phyloP scores from a whole-genome alignment of 2,797 vertebrate genomes.

The Labroides dimidiatus region DNA sequence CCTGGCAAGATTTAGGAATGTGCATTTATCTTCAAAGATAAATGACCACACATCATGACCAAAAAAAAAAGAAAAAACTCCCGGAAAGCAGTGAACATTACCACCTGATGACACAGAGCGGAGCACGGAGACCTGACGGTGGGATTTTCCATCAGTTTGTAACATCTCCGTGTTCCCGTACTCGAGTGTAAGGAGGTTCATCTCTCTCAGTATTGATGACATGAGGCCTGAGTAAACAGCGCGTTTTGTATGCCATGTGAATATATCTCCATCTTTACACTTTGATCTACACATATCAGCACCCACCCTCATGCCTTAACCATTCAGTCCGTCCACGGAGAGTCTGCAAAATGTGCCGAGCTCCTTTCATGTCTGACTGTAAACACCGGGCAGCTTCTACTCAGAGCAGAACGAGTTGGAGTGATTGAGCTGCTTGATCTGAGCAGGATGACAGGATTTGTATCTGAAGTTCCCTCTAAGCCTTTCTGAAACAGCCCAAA shows the following conservation, averaged over 20 bases:
- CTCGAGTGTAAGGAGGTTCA: not conserved
- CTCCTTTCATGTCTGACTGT: constrained; percentile 65
- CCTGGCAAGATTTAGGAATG: constrained; percentile 13
- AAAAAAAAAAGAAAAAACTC: constrained; percentile 19
- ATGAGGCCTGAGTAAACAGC: constrained; percentile 66
- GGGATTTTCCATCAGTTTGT: constrained; percentile 35
- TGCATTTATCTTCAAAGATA: constrained; percentile 10
- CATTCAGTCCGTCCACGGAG: constrained; percentile 50
- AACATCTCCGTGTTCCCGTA: not conserved
- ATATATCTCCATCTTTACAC: constrained; percentile 44
- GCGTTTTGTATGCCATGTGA: constrained; percentile 49
- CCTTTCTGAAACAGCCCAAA: constrained; percentile 85
- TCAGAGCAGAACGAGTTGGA: constrained; percentile 44
- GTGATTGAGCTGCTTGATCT: constrained; percentile 71
- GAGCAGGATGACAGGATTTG: constrained; percentile 80
- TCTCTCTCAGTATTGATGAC: constrained; percentile 17
- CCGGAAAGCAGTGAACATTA: constrained; percentile 14
- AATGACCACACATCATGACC: constrained; percentile 18
- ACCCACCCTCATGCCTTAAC: constrained; percentile 31
- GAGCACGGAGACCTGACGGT: not conserved
- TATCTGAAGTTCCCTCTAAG: constrained; percentile 81
- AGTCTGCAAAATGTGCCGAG: constrained; percentile 25
- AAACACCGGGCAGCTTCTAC: constrained; percentile 47
- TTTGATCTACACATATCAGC: constrained; percentile 42
- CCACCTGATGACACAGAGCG: constrained; percentile 8